Conservation (phyloP, 2,888 invertebrate species). For the Aricia artaxerxes region DNA sequence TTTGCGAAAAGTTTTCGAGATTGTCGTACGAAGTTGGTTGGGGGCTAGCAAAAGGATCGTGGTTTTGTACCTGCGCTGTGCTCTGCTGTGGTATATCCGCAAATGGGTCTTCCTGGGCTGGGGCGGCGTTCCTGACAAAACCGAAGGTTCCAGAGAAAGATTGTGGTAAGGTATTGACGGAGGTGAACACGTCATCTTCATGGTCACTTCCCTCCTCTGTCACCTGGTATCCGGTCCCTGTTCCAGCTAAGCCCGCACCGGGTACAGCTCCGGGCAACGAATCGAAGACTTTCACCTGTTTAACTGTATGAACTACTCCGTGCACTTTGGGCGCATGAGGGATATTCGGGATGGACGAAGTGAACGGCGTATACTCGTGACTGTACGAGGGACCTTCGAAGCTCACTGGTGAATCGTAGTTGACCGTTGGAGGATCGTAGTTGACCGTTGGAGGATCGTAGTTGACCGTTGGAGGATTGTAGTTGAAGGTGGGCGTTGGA, state of each 20-base stretch:
- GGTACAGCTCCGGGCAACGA: conserved; percentile 61
- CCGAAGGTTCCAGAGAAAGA: conserved; percentile 61
- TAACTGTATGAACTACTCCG: conserved; percentile 64
- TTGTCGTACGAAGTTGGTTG: conserved; percentile 53
- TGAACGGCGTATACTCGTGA: conserved; percentile 54
- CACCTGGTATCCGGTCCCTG: conserved; percentile 64
- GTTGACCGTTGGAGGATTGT: conserved; percentile 41
- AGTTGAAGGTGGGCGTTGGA: conserved; percentile 40
- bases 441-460: conserved; percentile 42
- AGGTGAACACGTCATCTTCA: conserved; percentile 62
- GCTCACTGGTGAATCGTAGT: conserved; percentile 44
- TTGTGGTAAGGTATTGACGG: conserved; percentile 60
- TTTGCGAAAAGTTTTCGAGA: conserved; percentile 54
- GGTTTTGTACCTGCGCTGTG: conserved; percentile 49
- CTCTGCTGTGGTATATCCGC: conserved; percentile 53
- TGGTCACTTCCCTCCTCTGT: conserved; percentile 66
- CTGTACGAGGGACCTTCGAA: conserved; percentile 38
- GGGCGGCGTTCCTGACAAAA: conserved; percentile 56
- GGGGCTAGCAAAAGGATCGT: conserved; percentile 56
- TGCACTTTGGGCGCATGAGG: conserved; percentile 51
- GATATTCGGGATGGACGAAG: conserved; percentile 54
- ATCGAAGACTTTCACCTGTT: conserved; percentile 70
- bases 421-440: conserved; percentile 42
- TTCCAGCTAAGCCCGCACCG: conserved; percentile 39
- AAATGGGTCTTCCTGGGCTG: conserved; percentile 56